Base-by-base conservation (phyloP, 2,113 vertebrate genomes). In the Ginglymostoma cirratum region DNA sequence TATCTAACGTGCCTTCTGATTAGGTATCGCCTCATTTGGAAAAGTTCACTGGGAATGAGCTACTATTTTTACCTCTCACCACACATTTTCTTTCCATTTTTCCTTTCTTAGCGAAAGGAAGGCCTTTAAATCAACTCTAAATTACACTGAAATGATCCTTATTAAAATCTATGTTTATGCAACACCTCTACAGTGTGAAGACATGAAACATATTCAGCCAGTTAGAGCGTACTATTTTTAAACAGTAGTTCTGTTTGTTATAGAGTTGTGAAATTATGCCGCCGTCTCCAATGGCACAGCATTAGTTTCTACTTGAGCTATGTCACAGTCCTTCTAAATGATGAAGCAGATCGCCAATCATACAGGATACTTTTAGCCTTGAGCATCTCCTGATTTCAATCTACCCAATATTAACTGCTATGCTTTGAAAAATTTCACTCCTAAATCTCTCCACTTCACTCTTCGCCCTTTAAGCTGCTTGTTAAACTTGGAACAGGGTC, bases 151-250 rank as follows among this genome's bases (percentile, higher is more conserved):
- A 93, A 93, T 66, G 61, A 67, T 38, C 61, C 89, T 66, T 93
- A 93, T 93, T 38, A 66, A 66, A 66, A 93, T 93, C 61, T 66
- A 93, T 42, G 89, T 67, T 93, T 93, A 42, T 61, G 6, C 5
- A 61, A 93, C 89, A 93, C 89, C 61, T 38, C 6, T 38, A 76
- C 72, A n/a, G 89, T 67, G 89, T 38, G 61, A 67, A 93, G n/a
- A 93, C 14, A 65, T 66, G 55, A 66, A 67, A 38, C 61, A 93
- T 93, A 93, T 93, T 93, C 89, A 38, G 55, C 7, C 34, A 66
- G 89, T 92, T 66, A 92, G 65, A 93, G 89, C 34, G 7, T 38
- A 42, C 89, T 93, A 93, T 93, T 93, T 93, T 66, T 93, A 93
- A 93, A 66, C 12, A 1, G 12, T 55, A 66, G 19, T n/a, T 92